Evolutionary conservation across 2,888 invertebrate species (phyloP), one percentile per base, ranked within the genome.

Genomic region (Aquatica leii): DNA sequence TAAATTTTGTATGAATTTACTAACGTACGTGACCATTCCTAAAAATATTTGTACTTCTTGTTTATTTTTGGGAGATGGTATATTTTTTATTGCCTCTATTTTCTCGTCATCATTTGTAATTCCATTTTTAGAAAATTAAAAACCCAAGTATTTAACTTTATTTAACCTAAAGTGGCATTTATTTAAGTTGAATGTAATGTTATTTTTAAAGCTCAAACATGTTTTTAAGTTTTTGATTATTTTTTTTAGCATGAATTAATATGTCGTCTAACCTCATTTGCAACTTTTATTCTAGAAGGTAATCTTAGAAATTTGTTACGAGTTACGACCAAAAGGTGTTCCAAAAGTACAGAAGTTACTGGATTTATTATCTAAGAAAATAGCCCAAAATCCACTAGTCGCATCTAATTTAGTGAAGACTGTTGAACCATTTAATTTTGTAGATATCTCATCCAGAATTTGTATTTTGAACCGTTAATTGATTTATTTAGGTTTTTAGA

Each of bases 1-100:
- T 18, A 59, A 46, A n/a, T 59, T 59, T 9, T 43, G 4, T 11
- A 59, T 46, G 14, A 59, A 52, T 59, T 41, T 53, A 52, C 49
- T 43, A 20, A 73, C 55, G 60, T 71, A 71, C 14, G 67, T 72
- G 2, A 68, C 66, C 14, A 73, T 43, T 6, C 34, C 34, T 35
- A 35, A 6, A 5, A 35, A 51, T n/a, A 9, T 35, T 64, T 68
- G 62, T 1, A 73, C 37, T 15, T 71, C 69, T 55, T 65, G 63
- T 48, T 63, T 66, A 24, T 62, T 68, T 24, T 60, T 66, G 11
- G 71, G 72, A 20, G 11, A 12, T 20, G 61, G 57, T 53, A 70
- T 69, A 2, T 63, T 20, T 9, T 34, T 34, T 9, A 73, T 70
- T 2, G 66, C 67, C 46, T 69, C 43, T 1, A 69, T 53, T 24